Evolutionary conservation across 2,888 invertebrate species (phyloP).

Genomic region (Drosophila picticornis): DNA sequence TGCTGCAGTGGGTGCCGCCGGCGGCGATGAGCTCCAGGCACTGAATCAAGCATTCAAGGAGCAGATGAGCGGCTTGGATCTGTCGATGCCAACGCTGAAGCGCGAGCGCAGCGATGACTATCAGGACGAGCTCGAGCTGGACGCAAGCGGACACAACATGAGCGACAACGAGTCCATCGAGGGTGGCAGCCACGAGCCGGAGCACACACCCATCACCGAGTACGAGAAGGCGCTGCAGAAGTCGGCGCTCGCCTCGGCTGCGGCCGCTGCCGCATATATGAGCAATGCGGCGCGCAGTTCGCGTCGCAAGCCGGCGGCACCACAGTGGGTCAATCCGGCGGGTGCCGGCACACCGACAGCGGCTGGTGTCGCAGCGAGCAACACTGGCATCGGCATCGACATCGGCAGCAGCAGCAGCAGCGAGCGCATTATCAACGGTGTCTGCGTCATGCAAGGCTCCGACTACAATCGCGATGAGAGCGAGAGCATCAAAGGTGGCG

Average conservation of each 20-base stretch:
- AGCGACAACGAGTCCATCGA: slow-evolving; percentile 84
- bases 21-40: slow-evolving; percentile 86
- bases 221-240: slow-evolving; percentile 81
- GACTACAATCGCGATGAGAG: slow-evolving; percentile 87
- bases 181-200: slow-evolving; percentile 68
- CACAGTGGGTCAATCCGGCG: slow-evolving; percentile 97
- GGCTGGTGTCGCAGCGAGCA: slow-evolving; percentile 49
- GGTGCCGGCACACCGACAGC: slow-evolving; percentile 54
- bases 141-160: slow-evolving; percentile 84
- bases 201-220: slow-evolving; percentile 77
- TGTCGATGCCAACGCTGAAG: slow-evolving; percentile 93
- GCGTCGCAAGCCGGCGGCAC: slow-evolving; percentile 96
- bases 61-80: slow-evolving; percentile 93
- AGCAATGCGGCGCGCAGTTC: slow-evolving; percentile 85
- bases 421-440: slow-evolving; percentile 96
- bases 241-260: slow-evolving; percentile 67
- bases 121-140: slow-evolving; percentile 89
- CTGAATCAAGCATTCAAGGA: slow-evolving; percentile 89
- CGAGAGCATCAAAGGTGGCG: slow-evolving; percentile 87
- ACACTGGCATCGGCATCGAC: slow-evolving; percentile 82
- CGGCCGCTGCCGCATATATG: slow-evolving; percentile 70
- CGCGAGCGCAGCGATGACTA: slow-evolving; percentile 87
- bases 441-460: slow-evolving; percentile 95
- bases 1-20: slow-evolving; percentile 89
- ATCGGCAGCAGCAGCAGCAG: slow-evolving; percentile 86